phyloP scores from a whole-genome alignment of 1,140 invertebrate genomes.

The Danaus plexippus region DNA sequence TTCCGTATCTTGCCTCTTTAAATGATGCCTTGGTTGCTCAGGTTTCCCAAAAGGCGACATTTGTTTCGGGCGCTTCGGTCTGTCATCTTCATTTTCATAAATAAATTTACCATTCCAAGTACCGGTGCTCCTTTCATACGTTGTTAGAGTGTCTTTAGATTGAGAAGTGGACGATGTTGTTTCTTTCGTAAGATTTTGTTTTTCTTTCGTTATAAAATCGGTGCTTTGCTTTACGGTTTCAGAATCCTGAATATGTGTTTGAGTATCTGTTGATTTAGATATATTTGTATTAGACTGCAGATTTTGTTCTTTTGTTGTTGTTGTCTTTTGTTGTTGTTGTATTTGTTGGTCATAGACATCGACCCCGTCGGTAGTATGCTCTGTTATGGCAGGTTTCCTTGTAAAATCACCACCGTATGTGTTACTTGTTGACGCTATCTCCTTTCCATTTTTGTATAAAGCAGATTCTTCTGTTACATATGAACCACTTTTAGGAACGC shows the following conservation, averaged over 20 bases:
- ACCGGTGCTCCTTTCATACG: constrained; percentile 62
- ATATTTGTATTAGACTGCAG: constrained; percentile 30
- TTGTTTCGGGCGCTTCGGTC: constrained; percentile 54
- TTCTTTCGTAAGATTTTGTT: constrained; percentile 51
- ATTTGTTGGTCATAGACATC: constrained; percentile 36
- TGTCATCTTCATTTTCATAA: constrained; percentile 61
- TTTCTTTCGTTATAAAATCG: constrained; percentile 52
- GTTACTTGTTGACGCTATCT: constrained; percentile 59
- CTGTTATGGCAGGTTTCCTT: constrained; percentile 54
- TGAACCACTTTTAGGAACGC: constrained; percentile 56
- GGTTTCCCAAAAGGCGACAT: constrained; percentile 58
- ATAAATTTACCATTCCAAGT: constrained; percentile 65
- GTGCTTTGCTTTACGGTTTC: constrained; percentile 44
- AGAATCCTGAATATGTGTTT: constrained; percentile 32
- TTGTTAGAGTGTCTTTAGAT: constrained; percentile 59
- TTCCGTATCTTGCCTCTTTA: constrained; percentile 63
- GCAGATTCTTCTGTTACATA: constrained; percentile 56
- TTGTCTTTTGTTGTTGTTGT: constrained; percentile 32
- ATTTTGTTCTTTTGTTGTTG: constrained; percentile 36
- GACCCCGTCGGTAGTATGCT: constrained; percentile 36
- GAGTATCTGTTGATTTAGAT: constrained; percentile 33
- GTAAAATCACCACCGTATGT: constrained; percentile 56
- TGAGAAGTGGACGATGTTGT: constrained; percentile 36
- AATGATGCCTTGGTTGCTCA: constrained; percentile 57
- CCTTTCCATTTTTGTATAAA: constrained; percentile 58